phyloP scores from a whole-genome alignment of 2,113 vertebrate genomes.

The Sorex araneus region DNA sequence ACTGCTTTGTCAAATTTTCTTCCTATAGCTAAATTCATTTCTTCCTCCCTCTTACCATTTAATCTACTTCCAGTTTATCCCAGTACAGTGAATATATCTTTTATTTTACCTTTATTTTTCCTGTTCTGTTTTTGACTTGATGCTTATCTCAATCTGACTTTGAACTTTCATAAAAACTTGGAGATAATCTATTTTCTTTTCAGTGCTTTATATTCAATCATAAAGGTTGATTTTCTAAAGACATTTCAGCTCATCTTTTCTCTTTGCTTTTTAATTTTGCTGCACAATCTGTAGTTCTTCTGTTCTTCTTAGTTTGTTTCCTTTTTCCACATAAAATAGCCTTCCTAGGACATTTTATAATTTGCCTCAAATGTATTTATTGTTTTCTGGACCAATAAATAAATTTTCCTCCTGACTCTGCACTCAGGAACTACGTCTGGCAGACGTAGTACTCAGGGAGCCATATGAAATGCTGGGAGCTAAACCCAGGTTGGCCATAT shows the following conservation, averaged over 20 bases:
- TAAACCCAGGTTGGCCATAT: too few species aligned
- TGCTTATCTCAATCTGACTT: slow-evolving; percentile 23
- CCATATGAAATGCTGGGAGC: too few species aligned
- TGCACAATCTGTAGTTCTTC: neutral
- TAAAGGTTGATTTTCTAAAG: neutral
- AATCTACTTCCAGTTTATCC: neutral
- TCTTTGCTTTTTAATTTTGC: neutral
- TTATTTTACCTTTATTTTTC: slow-evolving; percentile 30
- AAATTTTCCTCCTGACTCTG: too few species aligned
- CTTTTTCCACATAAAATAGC: too few species aligned
- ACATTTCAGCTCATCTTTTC: neutral
- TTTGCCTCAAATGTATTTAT: slow-evolving; percentile 28
- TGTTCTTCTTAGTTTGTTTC: too few species aligned
- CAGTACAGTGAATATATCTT: neutral
- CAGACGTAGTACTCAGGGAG: too few species aligned
- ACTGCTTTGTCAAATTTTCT: slow-evolving; percentile 26
- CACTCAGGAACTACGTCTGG: too few species aligned
- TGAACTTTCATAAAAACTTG: neutral
- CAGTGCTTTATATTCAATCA: neutral
- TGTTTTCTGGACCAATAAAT: too few species aligned
- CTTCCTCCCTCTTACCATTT: neutral
- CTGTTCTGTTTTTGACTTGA: neutral
- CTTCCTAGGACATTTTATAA: neutral
- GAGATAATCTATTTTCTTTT: slow-evolving; percentile 11
- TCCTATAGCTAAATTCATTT: neutral